Conservation (phyloP, 2,888 invertebrate genomes). For the Philopedon plagiatum region DNA sequence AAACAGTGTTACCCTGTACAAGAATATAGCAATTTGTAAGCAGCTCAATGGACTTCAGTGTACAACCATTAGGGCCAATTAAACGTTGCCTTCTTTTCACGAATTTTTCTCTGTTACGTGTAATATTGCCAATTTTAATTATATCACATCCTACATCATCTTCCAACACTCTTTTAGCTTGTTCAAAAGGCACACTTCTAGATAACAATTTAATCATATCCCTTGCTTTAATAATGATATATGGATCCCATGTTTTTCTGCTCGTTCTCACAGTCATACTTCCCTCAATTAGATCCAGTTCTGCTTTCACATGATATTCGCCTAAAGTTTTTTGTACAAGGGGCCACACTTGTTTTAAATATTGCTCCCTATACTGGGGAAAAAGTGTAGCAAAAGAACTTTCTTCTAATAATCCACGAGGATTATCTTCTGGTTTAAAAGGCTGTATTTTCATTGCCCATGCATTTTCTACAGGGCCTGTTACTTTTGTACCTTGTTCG, state of each 20-base stretch:
- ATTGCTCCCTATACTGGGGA: conserved; percentile 97
- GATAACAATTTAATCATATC: conserved; percentile 96
- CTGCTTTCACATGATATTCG: conserved; percentile 86
- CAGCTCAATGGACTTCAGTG: conserved; percentile 96
- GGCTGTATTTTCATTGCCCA: conserved; percentile 90
- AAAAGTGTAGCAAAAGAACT: conserved; percentile 97
- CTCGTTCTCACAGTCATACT: conserved; percentile 96
- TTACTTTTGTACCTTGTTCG: conserved; percentile 56
- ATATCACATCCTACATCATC: conserved; percentile 96
- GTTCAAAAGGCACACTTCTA: conserved; percentile 96
- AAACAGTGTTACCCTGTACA: conserved; percentile 97
- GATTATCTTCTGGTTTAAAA: conserved; percentile 92
- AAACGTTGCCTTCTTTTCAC: conserved; percentile 94
- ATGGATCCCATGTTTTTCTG: conserved; percentile 98
- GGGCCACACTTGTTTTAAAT: conserved; percentile 95
- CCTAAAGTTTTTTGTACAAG: conserved; percentile 88
- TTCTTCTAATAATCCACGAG: conserved; percentile 89
- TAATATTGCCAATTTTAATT: conserved; percentile 94
- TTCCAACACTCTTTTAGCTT: conserved; percentile 87
- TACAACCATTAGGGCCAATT: conserved; percentile 98
- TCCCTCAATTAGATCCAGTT: conserved; percentile 93
- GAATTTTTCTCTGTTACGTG: conserved; percentile 93
- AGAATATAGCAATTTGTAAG: conserved; percentile 96
- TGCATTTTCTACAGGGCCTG: conserved; percentile 84
- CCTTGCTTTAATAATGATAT: conserved; percentile 94